Conservation (phyloP, 2,797 vertebrate genomes). For the Picus viridis region DNA sequence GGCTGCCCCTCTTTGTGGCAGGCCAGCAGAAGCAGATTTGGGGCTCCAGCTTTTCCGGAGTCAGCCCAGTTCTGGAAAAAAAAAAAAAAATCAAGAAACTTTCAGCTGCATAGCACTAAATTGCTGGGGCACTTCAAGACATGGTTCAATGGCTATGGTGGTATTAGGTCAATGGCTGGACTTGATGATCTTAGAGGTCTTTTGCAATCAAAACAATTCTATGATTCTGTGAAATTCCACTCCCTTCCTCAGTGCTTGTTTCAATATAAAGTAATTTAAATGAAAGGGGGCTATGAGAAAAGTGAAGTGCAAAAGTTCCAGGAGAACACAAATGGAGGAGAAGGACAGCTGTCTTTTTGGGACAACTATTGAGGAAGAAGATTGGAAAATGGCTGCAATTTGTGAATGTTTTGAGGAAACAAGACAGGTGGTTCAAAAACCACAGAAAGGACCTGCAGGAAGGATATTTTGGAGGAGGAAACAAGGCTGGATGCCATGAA, state of each 20-base stretch:
- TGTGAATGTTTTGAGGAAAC: background rate
- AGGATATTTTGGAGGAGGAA: background rate
- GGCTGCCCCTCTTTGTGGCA: background rate
- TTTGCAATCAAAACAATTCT: no score
- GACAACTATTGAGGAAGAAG: background rate
- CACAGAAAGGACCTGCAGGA: background rate
- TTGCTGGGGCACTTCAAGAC: no score
- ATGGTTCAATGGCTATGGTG: no score
- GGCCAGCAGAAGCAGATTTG: background rate
- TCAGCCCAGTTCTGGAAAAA: background rate
- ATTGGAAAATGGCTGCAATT: background rate
- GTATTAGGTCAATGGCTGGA: no score
- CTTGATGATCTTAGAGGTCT: no score
- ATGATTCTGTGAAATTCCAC: background rate
- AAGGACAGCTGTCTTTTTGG: background rate
- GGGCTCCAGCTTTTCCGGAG: background rate
- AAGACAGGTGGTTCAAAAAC: background rate
- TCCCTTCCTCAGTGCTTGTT: background rate
- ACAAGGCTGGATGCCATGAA: background rate
- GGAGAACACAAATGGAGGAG: background rate
- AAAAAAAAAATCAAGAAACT: background rate
- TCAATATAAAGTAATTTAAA: background rate
- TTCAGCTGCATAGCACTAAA: no score
- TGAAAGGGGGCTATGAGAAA: background rate
- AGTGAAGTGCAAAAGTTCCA: background rate